Evolutionary conservation across 2,797 vertebrate species (phyloP), one percentile per base, ranked within the genome.

Genomic region (Eulemur rubriventer): DNA sequence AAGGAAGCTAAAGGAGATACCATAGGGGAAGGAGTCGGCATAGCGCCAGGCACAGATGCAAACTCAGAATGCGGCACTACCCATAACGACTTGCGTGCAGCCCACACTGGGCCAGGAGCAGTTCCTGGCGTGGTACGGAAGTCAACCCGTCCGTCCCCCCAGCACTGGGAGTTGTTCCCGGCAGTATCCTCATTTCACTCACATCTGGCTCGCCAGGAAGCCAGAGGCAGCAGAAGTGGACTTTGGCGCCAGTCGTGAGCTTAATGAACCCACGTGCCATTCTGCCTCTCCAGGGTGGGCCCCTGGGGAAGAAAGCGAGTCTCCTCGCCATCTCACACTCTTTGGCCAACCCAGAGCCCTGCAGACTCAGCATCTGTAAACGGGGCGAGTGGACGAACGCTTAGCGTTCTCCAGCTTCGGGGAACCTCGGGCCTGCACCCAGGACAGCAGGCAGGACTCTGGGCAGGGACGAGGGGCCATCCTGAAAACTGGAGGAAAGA

Each of bases 291-390:
- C 30, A 2, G 7, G 2, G 24, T 8, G 17, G 4, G 28, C 26
- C 2, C 41, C 20, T 0, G 4, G 28, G 13, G n/a, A 57, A 13
- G 30, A 18, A 20, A 17, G 43, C 0, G 6, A 12, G 20, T 52
- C 69, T 26, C 24, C 16, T 61, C 3, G 1, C 22, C 2, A 1
- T 17, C 11, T 6, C 24, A 52, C 8, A 2, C 46, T 13, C 46
- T 26, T 22, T 38, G 38, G 85, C 69, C 43, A 82, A 82, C 24
- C 69, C 17, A 0, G 30, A 65, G 22, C 35, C 35, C 57, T 4
- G 46, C 57, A 14, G 48, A n/a, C 22, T 6, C 28, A 3, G 7
- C 46, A 3, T 2, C 18, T 14, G 30, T 41, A 26, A 43, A 65
- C 24, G 20, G 10, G 12, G 17, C 12, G 0, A 5, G 30, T 7